Percentiles rank a stretch among this genome's conserved stretches.
Evolutionary conservation across 2,113 vertebrate genomes (phyloP).

Genomic region (Podarcis raffonei): DNA sequence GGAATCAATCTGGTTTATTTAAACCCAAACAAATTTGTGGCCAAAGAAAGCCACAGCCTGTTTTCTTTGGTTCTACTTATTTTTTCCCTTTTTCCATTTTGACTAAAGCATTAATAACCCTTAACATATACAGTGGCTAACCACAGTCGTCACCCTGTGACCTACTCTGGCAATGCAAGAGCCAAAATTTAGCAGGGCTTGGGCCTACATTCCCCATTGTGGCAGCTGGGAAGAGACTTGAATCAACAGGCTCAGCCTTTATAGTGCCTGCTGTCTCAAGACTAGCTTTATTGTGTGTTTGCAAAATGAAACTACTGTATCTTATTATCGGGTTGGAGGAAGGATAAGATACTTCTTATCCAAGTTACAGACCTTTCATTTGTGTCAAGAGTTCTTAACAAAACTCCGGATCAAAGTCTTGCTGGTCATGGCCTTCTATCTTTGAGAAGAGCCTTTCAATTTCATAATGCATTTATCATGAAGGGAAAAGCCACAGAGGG

Average conservation of each 20-base stretch:
- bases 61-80: constrained; percentile 13
- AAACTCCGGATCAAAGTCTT: constrained; percentile 59
- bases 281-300: constrained; percentile 18
- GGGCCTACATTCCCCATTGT: constrained; percentile 1
- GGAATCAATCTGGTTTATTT: constrained; percentile 7
- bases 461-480: constrained; percentile 39
- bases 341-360: constrained; percentile 39
- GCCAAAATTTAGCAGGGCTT: neutral
- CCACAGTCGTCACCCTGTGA: constrained; percentile 25
- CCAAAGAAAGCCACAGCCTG: constrained; percentile 5
- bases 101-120: constrained; percentile 12
- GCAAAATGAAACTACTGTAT: constrained; percentile 18
- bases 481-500: constrained; percentile 21
- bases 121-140: constrained; percentile 20
- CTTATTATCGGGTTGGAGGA: neutral
- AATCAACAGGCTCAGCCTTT: constrained; percentile 1
- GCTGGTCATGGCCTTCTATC: constrained; percentile 31
- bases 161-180: neutral
- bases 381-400: constrained; percentile 42
- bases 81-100: neutral
- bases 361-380: constrained; percentile 45
- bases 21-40: constrained; percentile 21
- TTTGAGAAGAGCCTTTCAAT: constrained; percentile 34
- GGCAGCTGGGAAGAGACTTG: neutral
- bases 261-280: neutral